Percentiles rank a stretch among this genome's conserved stretches.
Conservation (phyloP, 2,888 invertebrate species). For the Diplazon laetatorius region DNA sequence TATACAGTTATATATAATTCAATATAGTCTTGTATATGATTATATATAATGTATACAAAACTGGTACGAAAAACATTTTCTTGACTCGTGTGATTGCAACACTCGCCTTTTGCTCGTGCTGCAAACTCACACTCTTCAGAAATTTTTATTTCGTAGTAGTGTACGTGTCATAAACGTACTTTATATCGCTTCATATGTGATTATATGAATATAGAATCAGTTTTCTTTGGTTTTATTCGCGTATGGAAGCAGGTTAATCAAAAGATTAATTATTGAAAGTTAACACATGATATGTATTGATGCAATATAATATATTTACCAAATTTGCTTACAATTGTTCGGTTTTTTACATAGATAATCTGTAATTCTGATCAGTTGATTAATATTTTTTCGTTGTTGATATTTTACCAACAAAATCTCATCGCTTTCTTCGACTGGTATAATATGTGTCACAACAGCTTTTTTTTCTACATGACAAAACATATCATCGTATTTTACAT, state of each 20-base stretch:
- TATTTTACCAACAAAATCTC: conserved; percentile 27
- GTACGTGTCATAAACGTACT: too few species aligned
- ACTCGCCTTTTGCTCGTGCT: conserved; percentile 22
- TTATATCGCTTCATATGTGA: neutral
- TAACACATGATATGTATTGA: conserved; percentile 22
- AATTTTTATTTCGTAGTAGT: too few species aligned
- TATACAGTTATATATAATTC: too few species aligned
- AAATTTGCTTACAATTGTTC: conserved; percentile 29
- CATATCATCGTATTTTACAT: conserved; percentile 27
- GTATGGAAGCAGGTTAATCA: conserved; percentile 15
- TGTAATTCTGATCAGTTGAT: conserved; percentile 28
- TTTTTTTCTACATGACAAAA: conserved; percentile 24
- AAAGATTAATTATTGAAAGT: conserved; percentile 28
- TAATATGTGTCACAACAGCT: conserved; percentile 30
- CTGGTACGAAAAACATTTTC: conserved; percentile 21
- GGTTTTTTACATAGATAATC: conserved; percentile 5
- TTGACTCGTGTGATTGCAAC: conserved; percentile 27
- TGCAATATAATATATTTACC: conserved; percentile 24
- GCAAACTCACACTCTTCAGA: conserved; percentile 28
- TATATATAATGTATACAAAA: conserved; percentile 15
- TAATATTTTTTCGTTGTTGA: conserved; percentile 13
- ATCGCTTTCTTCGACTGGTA: conserved; percentile 31
- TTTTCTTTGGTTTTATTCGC: too few species aligned
- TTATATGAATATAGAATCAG: too few species aligned
- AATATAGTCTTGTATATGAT: too few species aligned